Base-by-base conservation (phyloP, 2,797 vertebrate genomes). In the Gobionotothen gibberifrons region DNA sequence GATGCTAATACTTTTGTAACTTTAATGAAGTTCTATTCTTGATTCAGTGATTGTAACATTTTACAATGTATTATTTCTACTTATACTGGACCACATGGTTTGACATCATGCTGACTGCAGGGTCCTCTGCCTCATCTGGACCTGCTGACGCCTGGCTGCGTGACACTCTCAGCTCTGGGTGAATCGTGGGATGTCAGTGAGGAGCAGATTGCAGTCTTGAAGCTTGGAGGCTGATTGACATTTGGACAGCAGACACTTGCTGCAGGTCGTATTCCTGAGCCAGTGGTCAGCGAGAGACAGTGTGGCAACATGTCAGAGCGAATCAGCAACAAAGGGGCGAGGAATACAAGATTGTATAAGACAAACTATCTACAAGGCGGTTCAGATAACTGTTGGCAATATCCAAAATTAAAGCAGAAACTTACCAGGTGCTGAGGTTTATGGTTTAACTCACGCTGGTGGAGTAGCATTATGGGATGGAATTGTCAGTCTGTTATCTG, bases 211-310 rank as follows among this genome's bases (percentile, higher is more conserved):
- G 69, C 76, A 54, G 47, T 59, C 65, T 71, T 21, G 51, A 52
- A 71, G 66, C 65, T 72, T 42, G 39, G n/a, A 39, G 39, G 66
- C 40, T 72, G 79, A 83, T 67, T 68, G 78, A 85, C 79, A 74
- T 84, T 14, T 67, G 46, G 85, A 84, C 69, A 72, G 69, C 49
- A 55, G 66, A 74, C 66, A 67, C 69, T 72, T 59, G 54, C 62
- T 48, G 40, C 60, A 15, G 67, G 80, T 51, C 65, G 60, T 53
- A 61, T 64, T 66, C 68, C 57, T 39, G 43, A 78, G 62, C 62
- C 40, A 29, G 47, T 32, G 70, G 36, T 64, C 51, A 42, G 54
- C 36, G 32, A 44, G 57, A 57, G 71, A 74, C 11, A 46, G 74
- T 51, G 11, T 58, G 56, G 26, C 1, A 36, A 65, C 42, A 58